These are phyloP conservation scores for Pachycephus smyrnensis DNA, from an alignment of 2,888 invertebrate species.

Conservation along the genomic window DNA sequence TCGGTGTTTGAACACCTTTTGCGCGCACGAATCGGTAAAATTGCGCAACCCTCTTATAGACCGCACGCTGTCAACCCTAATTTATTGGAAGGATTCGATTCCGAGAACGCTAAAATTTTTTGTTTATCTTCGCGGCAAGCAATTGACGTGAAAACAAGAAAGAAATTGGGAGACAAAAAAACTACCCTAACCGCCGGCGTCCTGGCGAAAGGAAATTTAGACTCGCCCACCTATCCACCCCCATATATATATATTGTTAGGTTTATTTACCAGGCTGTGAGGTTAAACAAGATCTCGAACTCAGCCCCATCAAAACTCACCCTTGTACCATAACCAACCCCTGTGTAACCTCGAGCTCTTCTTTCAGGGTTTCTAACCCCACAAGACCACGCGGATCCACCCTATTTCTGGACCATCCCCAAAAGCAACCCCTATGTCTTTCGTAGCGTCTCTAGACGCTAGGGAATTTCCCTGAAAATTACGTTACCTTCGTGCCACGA, in stretches of 20 bases:
- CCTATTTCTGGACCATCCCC: neutral
- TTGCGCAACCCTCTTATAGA: too few relatives aligned
- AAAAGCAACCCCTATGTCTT: neutral
- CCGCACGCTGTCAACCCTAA: neutral
- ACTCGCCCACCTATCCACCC: neutral
- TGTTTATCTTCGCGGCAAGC: neutral
- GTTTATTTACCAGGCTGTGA: constrained; percentile 9
- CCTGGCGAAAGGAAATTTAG: neutral
- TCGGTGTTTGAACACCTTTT: neutral
- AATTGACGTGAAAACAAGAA: neutral
- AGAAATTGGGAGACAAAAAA: neutral
- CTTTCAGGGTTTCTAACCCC: neutral
- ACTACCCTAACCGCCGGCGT: neutral
- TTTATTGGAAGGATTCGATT: neutral
- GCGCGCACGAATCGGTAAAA: neutral
- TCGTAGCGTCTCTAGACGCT: neutral
- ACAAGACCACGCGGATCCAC: neutral
- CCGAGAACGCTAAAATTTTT: neutral
- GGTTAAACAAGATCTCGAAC: constrained; percentile 7
- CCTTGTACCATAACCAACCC: neutral
- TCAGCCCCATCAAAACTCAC: neutral
- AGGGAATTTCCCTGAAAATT: neutral
- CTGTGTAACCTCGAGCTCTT: neutral
- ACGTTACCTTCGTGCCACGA: neutral
- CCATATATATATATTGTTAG: constrained; percentile 3